Conservation (phyloP, 2,113 vertebrate species). For the Psilopsiagon aurifrons region DNA sequence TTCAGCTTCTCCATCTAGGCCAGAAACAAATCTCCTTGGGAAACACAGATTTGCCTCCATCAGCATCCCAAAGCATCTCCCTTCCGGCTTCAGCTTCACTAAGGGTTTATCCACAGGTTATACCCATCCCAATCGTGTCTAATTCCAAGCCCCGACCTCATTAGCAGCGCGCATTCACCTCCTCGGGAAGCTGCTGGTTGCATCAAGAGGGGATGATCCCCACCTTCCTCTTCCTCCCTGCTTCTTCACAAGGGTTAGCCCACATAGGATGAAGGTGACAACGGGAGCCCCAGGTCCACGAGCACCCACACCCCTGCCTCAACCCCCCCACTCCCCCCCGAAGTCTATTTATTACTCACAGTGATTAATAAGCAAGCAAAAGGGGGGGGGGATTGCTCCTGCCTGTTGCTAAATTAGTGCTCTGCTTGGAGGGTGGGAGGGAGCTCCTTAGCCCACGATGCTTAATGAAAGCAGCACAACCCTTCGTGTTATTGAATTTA, state of each 20-base stretch:
- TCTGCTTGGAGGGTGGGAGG: background rate
- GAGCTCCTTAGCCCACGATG: background rate
- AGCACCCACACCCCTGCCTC: background rate
- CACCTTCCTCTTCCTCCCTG: background rate
- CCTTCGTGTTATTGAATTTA: constrained; percentile 4
- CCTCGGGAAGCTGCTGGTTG: background rate
- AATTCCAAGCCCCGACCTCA: background rate
- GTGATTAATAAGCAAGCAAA: background rate
- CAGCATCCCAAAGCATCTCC: background rate
- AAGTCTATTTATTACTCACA: background rate
- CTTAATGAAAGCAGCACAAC: constrained; percentile 26
- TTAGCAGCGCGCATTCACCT: no score
- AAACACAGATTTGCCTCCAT: background rate
- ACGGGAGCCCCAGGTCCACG: accelerated
- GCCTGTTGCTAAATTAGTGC: constrained; percentile 58
- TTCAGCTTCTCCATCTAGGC: background rate
- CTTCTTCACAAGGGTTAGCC: background rate
- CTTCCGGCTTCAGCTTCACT: accelerated
- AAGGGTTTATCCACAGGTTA: accelerated
- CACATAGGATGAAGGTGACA: background rate
- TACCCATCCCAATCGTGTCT: accelerated
- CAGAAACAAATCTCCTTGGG: background rate
- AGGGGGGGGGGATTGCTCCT: background rate
- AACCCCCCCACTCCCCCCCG: background rate
- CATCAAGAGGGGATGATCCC: background rate